Evolutionary conservation across 2,888 invertebrate species (phyloP).

Genomic region (Alsophila aescularia): DNA sequence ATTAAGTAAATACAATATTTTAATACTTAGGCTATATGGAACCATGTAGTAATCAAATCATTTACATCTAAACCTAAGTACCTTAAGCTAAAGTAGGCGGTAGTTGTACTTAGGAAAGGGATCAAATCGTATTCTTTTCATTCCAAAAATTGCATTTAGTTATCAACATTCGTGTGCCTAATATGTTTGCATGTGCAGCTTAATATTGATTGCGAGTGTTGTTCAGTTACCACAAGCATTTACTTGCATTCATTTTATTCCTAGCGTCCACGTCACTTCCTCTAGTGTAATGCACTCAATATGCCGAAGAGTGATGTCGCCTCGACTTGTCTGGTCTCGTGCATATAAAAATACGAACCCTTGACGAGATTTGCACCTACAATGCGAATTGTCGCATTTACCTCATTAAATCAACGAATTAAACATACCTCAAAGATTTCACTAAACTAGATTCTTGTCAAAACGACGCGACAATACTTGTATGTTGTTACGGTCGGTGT

Average conservation of each 20-base stretch:
- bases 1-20: slow-evolving; percentile 26
- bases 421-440: slow-evolving; percentile 33
- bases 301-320: slow-evolving; percentile 82
- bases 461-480: slow-evolving; percentile 53
- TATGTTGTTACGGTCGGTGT: slow-evolving; percentile 61
- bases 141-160: slow-evolving; percentile 46
- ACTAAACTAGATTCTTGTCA: slow-evolving; percentile 51
- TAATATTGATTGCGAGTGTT: slow-evolving; percentile 41
- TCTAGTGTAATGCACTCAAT: slow-evolving; percentile 76
- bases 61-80: slow-evolving; percentile 8
- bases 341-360: slow-evolving; percentile 34
- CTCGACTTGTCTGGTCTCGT: slow-evolving; percentile 56
- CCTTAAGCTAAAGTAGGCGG: not conserved
- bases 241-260: slow-evolving; percentile 48
- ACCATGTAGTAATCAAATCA: slow-evolving; percentile 61
- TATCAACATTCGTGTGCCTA: slow-evolving; percentile 31
- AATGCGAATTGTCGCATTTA: slow-evolving; percentile 44
- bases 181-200: slow-evolving; percentile 43
- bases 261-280: slow-evolving; percentile 75
- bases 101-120: slow-evolving; percentile 17
- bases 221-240: slow-evolving; percentile 30
- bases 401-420: slow-evolving; percentile 44
- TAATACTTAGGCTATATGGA: slow-evolving; percentile 52
- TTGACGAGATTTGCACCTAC: slow-evolving; percentile 43
- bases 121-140: slow-evolving; percentile 28